These are phyloP conservation scores for Chrysopilus asiliformis DNA, from an alignment of 2,888 invertebrate genomes.

Conservation along the genomic window DNA sequence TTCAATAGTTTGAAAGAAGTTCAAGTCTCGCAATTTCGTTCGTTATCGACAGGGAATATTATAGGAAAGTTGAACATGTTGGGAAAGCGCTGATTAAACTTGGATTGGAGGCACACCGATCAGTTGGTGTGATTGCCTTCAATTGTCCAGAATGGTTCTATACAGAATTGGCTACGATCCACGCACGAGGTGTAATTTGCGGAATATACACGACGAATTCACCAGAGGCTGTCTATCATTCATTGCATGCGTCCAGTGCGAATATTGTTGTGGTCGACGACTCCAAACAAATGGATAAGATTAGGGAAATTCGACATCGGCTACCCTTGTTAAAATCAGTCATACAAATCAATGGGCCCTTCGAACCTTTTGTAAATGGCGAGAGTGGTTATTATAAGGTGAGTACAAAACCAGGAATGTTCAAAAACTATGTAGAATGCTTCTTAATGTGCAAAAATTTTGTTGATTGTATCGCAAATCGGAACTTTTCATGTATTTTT, in stretches of 20 bases:
- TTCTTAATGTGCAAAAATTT: too few species aligned
- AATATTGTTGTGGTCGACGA: conserved; percentile 82
- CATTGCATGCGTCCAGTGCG: conserved; percentile 55
- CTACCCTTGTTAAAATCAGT: conserved; percentile 65
- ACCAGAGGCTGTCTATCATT: conserved; percentile 68
- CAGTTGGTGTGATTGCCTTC: conserved; percentile 77
- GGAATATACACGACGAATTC: conserved; percentile 88
- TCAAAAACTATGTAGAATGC: too few species aligned
- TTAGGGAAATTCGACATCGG: conserved; percentile 49
- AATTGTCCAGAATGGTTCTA: conserved; percentile 88
- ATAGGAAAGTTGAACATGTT: conserved; percentile 50
- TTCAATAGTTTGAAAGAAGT: too few species aligned
- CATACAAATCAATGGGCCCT: conserved; percentile 38
- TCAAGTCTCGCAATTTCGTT: too few species aligned
- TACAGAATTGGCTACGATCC: conserved; percentile 68
- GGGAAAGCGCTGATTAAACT: conserved; percentile 73
- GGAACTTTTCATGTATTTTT: conserved; percentile 19
- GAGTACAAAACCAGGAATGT: background rate
- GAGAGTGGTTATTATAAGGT: conserved; percentile 26
- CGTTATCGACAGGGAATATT: conserved; percentile 55
- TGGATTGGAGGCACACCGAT: conserved; percentile 58
- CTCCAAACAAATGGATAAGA: conserved; percentile 68
- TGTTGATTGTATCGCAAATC: background rate
- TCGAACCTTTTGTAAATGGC: conserved; percentile 17
- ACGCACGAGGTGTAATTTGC: conserved; percentile 71